Conservation (phyloP, 2,113 vertebrate species). For the Hemicordylus capensis region DNA sequence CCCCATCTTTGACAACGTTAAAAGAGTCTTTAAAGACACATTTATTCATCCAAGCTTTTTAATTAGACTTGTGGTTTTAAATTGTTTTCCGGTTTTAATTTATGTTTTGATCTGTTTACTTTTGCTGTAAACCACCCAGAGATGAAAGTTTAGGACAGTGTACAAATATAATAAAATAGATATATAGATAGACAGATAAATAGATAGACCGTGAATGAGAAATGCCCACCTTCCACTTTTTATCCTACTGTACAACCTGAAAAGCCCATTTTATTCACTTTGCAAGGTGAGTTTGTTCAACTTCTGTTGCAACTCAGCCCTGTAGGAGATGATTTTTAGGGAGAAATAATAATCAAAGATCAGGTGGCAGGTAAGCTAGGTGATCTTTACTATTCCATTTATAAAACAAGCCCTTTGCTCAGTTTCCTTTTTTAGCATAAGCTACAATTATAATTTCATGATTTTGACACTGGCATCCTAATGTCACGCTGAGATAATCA, state of each 20-base stretch:
- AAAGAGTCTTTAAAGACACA: no score
- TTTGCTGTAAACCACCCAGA: no score
- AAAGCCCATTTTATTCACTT: not conserved
- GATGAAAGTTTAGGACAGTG: no score
- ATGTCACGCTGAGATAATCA: not conserved
- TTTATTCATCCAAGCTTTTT: no score
- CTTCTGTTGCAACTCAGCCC: not conserved
- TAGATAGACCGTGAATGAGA: not conserved
- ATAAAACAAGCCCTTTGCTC: constrained; percentile 9
- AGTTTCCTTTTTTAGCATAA: not conserved
- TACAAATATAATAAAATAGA: no score
- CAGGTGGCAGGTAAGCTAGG: not conserved
- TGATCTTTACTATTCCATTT: constrained; percentile 29
- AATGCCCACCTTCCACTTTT: not conserved
- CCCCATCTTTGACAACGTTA: no score
- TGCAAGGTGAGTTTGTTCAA: not conserved
- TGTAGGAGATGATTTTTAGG: constrained; percentile 21
- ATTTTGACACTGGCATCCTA: not conserved
- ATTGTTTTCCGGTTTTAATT: no score
- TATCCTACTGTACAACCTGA: not conserved
- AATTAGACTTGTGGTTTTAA: no score
- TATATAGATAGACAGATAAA: no score
- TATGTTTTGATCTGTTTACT: no score
- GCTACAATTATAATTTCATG: not conserved
- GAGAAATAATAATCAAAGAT: not conserved